Percentiles rank a stretch among this genome's conserved stretches.
phyloP scores from a whole-genome alignment of 2,888 invertebrate genomes.

The Abscondita cerata region DNA sequence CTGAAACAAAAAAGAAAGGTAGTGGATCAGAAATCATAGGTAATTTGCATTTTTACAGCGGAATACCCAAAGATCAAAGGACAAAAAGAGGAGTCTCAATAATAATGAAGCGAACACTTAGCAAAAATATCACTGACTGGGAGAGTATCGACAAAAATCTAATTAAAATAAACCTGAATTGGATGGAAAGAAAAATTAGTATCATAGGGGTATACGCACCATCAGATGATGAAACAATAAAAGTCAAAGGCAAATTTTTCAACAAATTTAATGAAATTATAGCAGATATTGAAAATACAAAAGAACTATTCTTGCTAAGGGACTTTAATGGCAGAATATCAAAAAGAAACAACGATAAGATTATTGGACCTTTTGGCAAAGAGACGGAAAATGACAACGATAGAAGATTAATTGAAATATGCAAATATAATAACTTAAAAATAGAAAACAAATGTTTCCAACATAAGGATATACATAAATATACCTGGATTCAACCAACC shows the following conservation, averaged over 20 bases:
- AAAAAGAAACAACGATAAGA: neutral
- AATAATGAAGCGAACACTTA: constrained; percentile 2
- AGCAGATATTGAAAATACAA: constrained; percentile 3
- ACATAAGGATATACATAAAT: too few relatives aligned
- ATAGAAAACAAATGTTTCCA: too few relatives aligned
- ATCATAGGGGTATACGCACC: too few relatives aligned
- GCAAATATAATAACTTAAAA: too few relatives aligned
- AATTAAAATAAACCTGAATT: constrained; percentile 6
- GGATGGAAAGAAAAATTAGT: too few relatives aligned
- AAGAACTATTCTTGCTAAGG: neutral
- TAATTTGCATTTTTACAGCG: constrained; percentile 9
- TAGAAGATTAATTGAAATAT: neutral
- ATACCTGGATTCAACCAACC: too few relatives aligned
- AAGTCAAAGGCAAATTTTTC: constrained; percentile 1
- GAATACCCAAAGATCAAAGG: constrained; percentile 1
- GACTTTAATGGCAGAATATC: neutral
- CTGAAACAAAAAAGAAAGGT: constrained; percentile 3
- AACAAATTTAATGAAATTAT: constrained; percentile 4
- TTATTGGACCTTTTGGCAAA: neutral
- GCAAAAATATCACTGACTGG: too few relatives aligned
- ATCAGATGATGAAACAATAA: constrained; percentile 2
- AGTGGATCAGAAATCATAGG: constrained; percentile 4
- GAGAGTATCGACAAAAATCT: too few relatives aligned
- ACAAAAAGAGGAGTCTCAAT: constrained; percentile 6
- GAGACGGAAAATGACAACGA: neutral